These are phyloP conservation scores for Knipowitschia caucasica DNA, from an alignment of 2,797 vertebrate species.

Conservation along the genomic window DNA sequence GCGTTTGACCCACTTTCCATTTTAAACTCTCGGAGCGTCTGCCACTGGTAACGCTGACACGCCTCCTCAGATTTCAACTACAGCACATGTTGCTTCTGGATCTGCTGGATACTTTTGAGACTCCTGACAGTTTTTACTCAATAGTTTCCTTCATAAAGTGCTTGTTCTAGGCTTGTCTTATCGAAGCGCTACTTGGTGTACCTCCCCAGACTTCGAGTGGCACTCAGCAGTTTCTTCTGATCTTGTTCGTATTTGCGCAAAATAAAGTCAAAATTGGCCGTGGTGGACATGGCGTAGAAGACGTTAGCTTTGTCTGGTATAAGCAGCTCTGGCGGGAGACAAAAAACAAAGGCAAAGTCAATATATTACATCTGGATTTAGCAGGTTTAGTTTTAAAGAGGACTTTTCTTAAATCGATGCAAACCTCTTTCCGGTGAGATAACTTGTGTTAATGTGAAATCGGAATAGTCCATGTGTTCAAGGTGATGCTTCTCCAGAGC, in stretches of 20 bases:
- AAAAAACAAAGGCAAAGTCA: background rate
- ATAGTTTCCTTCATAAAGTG: conserved; percentile 57
- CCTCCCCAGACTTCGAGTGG: conserved; percentile 48
- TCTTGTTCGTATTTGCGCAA: conserved; percentile 61
- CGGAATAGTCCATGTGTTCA: conserved; percentile 59
- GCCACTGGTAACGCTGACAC: conserved; percentile 5
- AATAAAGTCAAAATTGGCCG: conserved; percentile 78
- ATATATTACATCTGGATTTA: background rate
- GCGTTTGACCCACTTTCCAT: conserved; percentile 26
- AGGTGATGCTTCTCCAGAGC: conserved; percentile 83
- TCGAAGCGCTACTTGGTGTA: conserved; percentile 41
- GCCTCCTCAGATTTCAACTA: conserved; percentile 3
- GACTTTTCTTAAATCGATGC: conserved; percentile 9
- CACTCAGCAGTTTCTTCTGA: conserved; percentile 50
- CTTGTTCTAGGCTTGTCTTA: conserved; percentile 23
- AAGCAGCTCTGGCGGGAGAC: conserved; percentile 71
- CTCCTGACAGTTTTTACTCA: conserved; percentile 11
- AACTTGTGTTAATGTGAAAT: conserved; percentile 82
- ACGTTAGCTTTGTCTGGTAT: conserved; percentile 86
- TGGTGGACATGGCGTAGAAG: conserved; percentile 86
- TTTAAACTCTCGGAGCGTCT: conserved; percentile 9
- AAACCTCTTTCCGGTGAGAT: conserved; percentile 78
- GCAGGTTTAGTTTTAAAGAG: background rate
- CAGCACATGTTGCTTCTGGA: background rate
- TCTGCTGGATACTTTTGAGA: no score